Percentiles rank a stretch among this genome's conserved stretches.
phyloP scores from a whole-genome alignment of 2,888 invertebrate genomes.

The Parnassius glacialis region DNA sequence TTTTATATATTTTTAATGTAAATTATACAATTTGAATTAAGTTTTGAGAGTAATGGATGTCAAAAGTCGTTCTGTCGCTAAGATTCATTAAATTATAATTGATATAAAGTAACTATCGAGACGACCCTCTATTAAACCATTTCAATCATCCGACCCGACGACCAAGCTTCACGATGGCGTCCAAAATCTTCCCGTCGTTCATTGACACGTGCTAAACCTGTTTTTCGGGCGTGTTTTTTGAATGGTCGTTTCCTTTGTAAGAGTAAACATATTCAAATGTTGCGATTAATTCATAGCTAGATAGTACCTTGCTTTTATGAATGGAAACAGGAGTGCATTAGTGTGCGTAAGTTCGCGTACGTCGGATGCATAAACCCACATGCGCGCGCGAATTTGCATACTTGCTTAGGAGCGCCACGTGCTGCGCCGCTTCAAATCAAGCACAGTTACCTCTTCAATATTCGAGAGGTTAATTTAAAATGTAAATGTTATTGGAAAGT shows the following conservation, averaged over 20 bases:
- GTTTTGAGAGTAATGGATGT: constrained; percentile 19
- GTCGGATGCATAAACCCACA: constrained; percentile 52
- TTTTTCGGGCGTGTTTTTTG: constrained; percentile 74
- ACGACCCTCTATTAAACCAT: constrained; percentile 64
- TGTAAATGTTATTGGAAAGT: constrained; percentile 71
- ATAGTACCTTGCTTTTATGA: constrained; percentile 78
- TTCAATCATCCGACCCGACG: constrained; percentile 71
- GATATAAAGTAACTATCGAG: constrained; percentile 59
- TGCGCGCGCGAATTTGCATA: constrained; percentile 64
- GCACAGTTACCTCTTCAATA: constrained; percentile 75
- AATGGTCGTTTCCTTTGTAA: constrained; percentile 79
- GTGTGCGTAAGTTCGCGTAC: constrained; percentile 56
- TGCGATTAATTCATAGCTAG: constrained; percentile 80
- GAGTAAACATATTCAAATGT: constrained; percentile 80
- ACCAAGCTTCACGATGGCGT: constrained; percentile 58
- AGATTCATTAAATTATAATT: constrained; percentile 55
- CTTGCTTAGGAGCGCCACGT: constrained; percentile 69
- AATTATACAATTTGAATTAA: constrained; percentile 18
- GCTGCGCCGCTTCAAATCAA: constrained; percentile 54
- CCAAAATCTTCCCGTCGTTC: constrained; percentile 77
- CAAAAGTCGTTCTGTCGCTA: constrained; percentile 37
- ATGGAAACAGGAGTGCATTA: constrained; percentile 60
- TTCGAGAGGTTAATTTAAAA: constrained; percentile 71
- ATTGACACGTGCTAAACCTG: constrained; percentile 80
- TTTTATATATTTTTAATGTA: constrained; percentile 22